Percentiles rank a stretch among this genome's conserved stretches.
These are phyloP conservation scores for Nesoenas mayeri DNA, from an alignment of 2,113 vertebrate genomes.

Conservation along the genomic window DNA sequence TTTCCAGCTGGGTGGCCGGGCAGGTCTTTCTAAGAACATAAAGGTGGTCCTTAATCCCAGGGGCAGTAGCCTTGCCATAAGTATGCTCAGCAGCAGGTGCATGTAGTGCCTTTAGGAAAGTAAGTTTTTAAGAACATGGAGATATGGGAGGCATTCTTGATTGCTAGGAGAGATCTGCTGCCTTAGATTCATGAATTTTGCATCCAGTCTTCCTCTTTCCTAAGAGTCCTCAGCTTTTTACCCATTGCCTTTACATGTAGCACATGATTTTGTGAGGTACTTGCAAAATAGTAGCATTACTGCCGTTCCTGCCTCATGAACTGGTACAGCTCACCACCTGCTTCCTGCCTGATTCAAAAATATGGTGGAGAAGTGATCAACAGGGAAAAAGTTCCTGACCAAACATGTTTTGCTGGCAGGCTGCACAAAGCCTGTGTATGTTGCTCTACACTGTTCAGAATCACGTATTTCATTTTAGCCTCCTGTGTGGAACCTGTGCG, in stretches of 20 bases:
- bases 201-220: background rate
- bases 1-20: background rate
- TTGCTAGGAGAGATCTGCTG: background rate
- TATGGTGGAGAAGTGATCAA: background rate
- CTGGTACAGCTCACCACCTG: background rate
- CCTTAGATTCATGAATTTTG: background rate
- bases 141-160: background rate
- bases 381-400: background rate
- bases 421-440: background rate
- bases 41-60: background rate
- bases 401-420: background rate
- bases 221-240: background rate
- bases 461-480: background rate
- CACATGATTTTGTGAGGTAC: background rate
- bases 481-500: background rate
- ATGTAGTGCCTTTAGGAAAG: background rate
- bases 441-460: background rate
- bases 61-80: background rate
- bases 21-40: background rate
- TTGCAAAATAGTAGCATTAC: background rate
- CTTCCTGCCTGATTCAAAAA: slow-evolving; percentile 7
- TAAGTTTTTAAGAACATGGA: background rate
- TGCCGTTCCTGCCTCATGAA: background rate
- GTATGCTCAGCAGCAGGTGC: background rate
- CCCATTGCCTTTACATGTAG: fast-evolving